Base-by-base conservation (phyloP, 2,113 vertebrate species). In the Brachypodius melanocephalos region DNA sequence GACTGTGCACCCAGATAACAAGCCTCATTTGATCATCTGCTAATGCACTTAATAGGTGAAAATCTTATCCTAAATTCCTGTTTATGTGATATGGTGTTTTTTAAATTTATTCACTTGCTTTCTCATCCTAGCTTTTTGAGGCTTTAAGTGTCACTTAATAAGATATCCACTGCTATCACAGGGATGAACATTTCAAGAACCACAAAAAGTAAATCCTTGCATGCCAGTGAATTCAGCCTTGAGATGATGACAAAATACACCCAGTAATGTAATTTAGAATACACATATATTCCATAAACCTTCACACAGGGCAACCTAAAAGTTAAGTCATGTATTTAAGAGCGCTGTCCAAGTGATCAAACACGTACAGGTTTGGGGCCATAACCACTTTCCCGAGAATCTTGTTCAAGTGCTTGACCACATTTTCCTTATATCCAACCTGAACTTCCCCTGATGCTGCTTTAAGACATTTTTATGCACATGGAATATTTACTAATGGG, bases 291-390 rank as follows among this genome's bases (percentile, higher is more conserved):
- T 86, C 26, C 34, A 38, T 43, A 77, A 68, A 76, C 13, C 31
- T 72, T 20, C 43, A 59, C 25, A 45, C 2, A 40, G 8, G 52
- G 25, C 14, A 76, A 49, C 34, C 19, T 62, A 17, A 13, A 63
- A 79, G 19, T 59, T 58, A 75, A 67, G 42, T 14, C 32, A 36
- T 9, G 3, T 25, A 46, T 36, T 48, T n/a, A 80, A 42, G 6
- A 72, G 32, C 3, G 2, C 14, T 55, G 15, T 31, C 19, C 25
- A 40, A 63, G 34, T 2, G 2, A 28, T 28, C 54, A 31, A 78
- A 63, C 5, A 40, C 0, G 0, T 4, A 18, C 6, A 59, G 65
- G 8, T 14, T 36, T 59, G 19, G 18, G 16, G 17, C 14, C 32
- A 68, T 17, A 45, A 67, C 8, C 25, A 49, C 28, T 25, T 32